phyloP scores from a whole-genome alignment of 2,888 invertebrate species.

The Erebia epiphron region DNA sequence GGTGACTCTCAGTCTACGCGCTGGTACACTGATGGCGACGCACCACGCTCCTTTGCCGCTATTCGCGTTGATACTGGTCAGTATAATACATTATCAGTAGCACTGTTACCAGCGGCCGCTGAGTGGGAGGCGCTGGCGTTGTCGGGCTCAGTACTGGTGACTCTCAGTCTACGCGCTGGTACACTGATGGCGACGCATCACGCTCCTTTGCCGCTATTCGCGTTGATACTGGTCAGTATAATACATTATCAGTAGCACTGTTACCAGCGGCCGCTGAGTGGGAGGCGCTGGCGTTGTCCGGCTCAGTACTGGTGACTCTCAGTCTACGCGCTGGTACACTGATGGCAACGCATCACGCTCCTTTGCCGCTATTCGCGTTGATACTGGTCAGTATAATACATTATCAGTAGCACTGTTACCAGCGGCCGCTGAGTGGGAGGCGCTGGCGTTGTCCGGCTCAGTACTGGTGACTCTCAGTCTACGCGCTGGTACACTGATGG shows the following conservation, averaged over 20 bases:
- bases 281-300: background rate
- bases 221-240: constrained; percentile 86
- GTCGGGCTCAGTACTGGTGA: constrained; percentile 44
- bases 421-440: constrained; percentile 76
- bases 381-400: constrained; percentile 81
- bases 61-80: constrained; percentile 88
- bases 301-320: constrained; percentile 53
- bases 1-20: constrained; percentile 78
- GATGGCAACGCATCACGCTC: constrained; percentile 84
- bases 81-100: constrained; percentile 64
- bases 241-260: constrained; percentile 71
- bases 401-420: constrained; percentile 80
- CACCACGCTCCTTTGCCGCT: constrained; percentile 86
- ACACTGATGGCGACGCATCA: constrained; percentile 85
- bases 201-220: constrained; percentile 88
- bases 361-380: constrained; percentile 89
- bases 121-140: constrained; percentile 50
- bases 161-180: constrained; percentile 81
- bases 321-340: constrained; percentile 84
- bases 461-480: constrained; percentile 71
- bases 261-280: constrained; percentile 82
- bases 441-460: constrained; percentile 42
- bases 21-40: constrained; percentile 84
- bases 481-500: constrained; percentile 84
- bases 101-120: constrained; percentile 82